A percentile compares a stretch with the other conserved stretches of the same genome.
phyloP scores from a whole-genome alignment of 2,113 vertebrate species.

The Sphaerodactylus townsendi region DNA sequence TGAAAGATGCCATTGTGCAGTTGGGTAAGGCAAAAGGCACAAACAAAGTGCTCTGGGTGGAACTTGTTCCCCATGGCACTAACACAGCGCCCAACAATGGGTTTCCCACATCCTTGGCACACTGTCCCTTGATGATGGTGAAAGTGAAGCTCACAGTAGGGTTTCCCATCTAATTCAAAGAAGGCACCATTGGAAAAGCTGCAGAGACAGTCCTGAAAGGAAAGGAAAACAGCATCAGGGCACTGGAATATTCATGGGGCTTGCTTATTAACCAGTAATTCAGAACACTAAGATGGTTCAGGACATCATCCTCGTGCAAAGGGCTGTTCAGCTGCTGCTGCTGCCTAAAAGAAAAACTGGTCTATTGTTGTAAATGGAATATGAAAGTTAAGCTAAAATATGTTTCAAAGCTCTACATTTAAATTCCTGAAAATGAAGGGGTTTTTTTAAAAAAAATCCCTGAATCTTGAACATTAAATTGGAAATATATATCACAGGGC shows the following conservation, averaged over 20 bases:
- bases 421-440: no score
- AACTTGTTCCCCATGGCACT: constrained; percentile 81
- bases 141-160: constrained; percentile 87
- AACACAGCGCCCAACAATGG: constrained; percentile 84
- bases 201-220: constrained; percentile 82
- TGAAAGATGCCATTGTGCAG: constrained; percentile 86
- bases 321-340: background rate
- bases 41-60: constrained; percentile 92
- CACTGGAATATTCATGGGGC: background rate
- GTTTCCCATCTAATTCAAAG: constrained; percentile 84
- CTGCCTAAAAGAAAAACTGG: background rate
- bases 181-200: constrained; percentile 79
- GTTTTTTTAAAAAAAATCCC: no score
- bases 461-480: background rate
- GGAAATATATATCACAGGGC: no score
- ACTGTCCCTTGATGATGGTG: constrained; percentile 83
- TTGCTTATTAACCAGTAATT: background rate
- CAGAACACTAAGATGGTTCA: background rate
- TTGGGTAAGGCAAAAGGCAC: constrained; percentile 85
- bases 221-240: background rate
- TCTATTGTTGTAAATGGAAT: no score
- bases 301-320: no score
- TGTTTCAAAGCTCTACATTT: no score
- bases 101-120: constrained; percentile 77
- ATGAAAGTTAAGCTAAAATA: no score